Base-by-base conservation (phyloP, 2,113 vertebrate species). In the Microcebus griseorufus region DNA sequence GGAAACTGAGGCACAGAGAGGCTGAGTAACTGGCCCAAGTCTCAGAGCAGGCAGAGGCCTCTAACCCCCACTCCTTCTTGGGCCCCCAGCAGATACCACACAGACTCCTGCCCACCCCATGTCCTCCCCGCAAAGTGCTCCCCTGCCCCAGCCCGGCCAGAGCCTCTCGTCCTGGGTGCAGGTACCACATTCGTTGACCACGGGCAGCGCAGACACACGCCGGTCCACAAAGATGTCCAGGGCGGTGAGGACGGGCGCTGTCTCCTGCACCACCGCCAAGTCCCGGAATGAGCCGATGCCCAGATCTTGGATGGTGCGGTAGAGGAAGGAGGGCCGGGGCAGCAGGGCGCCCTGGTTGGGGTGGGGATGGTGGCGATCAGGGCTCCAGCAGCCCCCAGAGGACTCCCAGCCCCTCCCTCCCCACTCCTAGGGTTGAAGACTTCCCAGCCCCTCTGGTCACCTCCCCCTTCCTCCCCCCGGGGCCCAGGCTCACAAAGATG, bases 181-280 rank as follows among this genome's bases (percentile, higher is more conserved):
- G 32, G 32, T 98, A 99, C 99, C 99, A 2, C 98, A 96, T 92
- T 99, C 98, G 0, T 99, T 99, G 94, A 99, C 92, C 84, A 99
- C 99, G 0, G 99, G 99, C 45, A 99, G 98, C 0, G 99, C 99
- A 0, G 99, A 99, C 80, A 99, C 99, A 0, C 99, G 98, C 84
- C 99, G 99, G 42, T 99, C 99, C 92, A 99, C 99, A 3, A 99
- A 99, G 95, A 99, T 98, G 67, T 99, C 99, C 92, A 99, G 98
- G 0, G 99, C 99, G 0, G 99, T 96, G 27, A 99, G 99, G 93
- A 99, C 3, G 0, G 99, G 98, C 0, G 99, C 99, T 0, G 98
- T 99, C 67, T 99, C 99, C 12, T 98, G 98, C 25, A 99, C 98
- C 0, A 99, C 99, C 0, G 99, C 99, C 39, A 99, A 98, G 9